Evolutionary conservation across 2,888 invertebrate species (phyloP), one percentile per base, ranked within the genome.

Genomic region (Arrhopalites spinosus): DNA sequence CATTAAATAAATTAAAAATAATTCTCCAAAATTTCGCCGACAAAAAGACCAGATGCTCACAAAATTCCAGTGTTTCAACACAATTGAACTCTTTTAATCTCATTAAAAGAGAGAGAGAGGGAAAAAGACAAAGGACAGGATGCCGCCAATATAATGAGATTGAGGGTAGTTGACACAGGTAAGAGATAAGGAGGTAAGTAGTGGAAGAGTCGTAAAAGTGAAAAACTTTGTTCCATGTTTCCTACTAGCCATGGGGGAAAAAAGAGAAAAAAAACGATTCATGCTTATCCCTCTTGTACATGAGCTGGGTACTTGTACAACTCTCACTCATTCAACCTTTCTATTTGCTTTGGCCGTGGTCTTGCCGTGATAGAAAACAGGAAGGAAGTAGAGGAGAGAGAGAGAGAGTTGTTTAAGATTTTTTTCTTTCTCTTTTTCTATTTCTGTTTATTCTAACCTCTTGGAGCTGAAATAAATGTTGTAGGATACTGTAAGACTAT

Each of bases 341-440:
- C 36, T 7, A 7, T 36, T 36, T 36, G 11, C 30, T n/a, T 36
- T 13, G 7, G 59, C 47, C 47, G 15, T 56, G 47, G 23, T 11
- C 23, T 1, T 74, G 43, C 25, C 66, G 59, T 69, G 73, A 69
- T 73, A 56, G 61, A 76, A 76, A 73, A 73, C 73, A 73, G 76
- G 76, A 76, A 73, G 76, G 76, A 73, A 76, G 69, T 59, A n/a
- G 15, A 50, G 17, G 59, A 59, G 27, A 1, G 25, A 15, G 64
- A 73, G 76, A 11, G 56, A 76, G 73, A 76, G 76, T 76, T 69
- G 25, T 70, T 72, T 23, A 61, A 61, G 61, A 61, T 61, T 61
- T 72, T 66, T 66, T 25, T 53, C 70, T 53, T 30, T 56, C 36
- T 29, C 13, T 23, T 2, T 25, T 15, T 68, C 8, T 66, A 15